Percentiles rank a stretch among this genome's conserved stretches.
Evolutionary conservation across 2,797 vertebrate genomes (phyloP).

Genomic region (Anguilla obscura): DNA sequence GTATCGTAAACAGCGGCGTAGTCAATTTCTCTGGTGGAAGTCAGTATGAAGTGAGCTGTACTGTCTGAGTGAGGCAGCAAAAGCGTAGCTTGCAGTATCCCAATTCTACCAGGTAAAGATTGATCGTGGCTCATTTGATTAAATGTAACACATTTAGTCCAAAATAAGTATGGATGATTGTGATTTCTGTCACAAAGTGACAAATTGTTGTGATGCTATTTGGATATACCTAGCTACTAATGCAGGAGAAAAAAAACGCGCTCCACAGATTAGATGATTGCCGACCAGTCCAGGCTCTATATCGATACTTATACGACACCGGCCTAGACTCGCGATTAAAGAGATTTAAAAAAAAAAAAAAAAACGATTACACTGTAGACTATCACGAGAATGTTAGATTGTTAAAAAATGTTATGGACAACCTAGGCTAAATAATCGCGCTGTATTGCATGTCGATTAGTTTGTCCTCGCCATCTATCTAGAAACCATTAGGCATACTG

Average conservation of each 20-base stretch:
- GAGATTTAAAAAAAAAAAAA: not conserved
- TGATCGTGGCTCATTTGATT: not conserved
- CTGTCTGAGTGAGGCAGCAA: conserved; percentile 59
- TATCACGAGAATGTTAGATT: not conserved
- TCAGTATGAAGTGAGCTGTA: conserved; percentile 63
- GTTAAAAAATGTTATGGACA: too few species aligned
- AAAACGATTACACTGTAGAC: not conserved
- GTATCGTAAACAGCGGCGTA: conserved; percentile 59
- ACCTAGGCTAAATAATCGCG: too few species aligned
- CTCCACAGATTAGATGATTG: too few species aligned
- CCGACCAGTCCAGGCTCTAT: too few species aligned
- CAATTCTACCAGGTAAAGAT: conserved; percentile 69
- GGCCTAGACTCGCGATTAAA: not conserved
- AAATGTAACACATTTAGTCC: not conserved
- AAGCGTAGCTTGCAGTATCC: conserved; percentile 36
- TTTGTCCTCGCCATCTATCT: too few species aligned
- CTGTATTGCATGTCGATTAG: too few species aligned
- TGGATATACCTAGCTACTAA: not conserved
- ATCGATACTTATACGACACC: not conserved
- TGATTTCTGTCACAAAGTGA: not conserved
- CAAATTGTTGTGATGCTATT: not conserved
- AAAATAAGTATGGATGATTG: not conserved
- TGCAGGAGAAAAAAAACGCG: not conserved
- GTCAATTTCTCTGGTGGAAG: conserved; percentile 75
- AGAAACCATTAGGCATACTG: too few species aligned